These are phyloP conservation scores for Drosophila affinis DNA, from an alignment of 2,888 invertebrate genomes.

Conservation along the genomic window DNA sequence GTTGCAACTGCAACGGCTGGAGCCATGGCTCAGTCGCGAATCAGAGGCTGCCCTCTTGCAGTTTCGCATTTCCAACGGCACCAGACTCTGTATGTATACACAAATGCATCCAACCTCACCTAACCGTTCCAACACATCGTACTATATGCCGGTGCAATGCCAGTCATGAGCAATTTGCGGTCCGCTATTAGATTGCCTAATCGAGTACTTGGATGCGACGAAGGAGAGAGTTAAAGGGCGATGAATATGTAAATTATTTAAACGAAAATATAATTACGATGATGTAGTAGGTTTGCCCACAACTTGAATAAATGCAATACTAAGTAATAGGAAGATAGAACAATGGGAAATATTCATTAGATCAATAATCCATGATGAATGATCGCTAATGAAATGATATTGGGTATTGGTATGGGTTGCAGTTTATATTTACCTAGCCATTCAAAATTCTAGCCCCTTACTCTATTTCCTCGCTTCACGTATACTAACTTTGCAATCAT, in stretches of 20 bases:
- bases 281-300: background rate
- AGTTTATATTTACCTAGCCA: no score
- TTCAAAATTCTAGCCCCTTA: no score
- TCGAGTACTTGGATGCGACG: slow-evolving; percentile 7
- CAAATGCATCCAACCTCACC: slow-evolving; percentile 5
- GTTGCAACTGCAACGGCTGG: slow-evolving; percentile 11
- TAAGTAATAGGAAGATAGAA: background rate
- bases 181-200: slow-evolving; percentile 32
- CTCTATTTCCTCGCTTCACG: no score
- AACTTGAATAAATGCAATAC: slow-evolving; percentile 1
- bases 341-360: slow-evolving; percentile 4
- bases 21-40: background rate
- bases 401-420: background rate
- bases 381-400: background rate
- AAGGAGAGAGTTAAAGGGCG: background rate
- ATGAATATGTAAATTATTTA: slow-evolving; percentile 22
- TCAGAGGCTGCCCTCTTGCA: slow-evolving; percentile 28
- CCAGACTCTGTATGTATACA: slow-evolving; percentile 6
- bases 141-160: background rate
- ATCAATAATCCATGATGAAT: background rate
- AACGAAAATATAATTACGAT: slow-evolving; percentile 4
- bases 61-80: slow-evolving; percentile 13
- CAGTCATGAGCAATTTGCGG: slow-evolving; percentile 43
- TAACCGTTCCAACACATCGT: slow-evolving; percentile 10
- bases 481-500: no score